These are phyloP conservation scores for Rhipidura dahli DNA, from an alignment of 2,113 vertebrate species.

Conservation along the genomic window DNA sequence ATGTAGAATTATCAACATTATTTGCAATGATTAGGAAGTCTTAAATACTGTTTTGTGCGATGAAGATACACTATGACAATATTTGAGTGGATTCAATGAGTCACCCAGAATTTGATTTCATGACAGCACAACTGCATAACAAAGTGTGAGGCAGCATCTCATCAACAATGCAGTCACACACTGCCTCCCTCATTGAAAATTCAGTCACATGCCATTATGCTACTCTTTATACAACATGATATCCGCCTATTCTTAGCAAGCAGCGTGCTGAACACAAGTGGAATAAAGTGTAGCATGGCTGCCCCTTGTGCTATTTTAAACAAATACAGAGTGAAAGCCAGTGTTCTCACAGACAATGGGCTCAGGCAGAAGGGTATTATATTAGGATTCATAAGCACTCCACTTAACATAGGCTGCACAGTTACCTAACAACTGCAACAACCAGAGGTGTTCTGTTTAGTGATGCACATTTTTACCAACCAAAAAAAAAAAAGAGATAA, in stretches of 20 bases:
- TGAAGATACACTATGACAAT: neutral
- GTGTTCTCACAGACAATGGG: neutral
- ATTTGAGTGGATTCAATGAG: neutral
- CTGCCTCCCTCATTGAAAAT: slow-evolving; percentile 18
- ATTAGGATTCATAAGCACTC: neutral
- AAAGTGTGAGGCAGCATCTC: neutral
- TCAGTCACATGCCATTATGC: slow-evolving; percentile 40
- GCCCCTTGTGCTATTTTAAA: slow-evolving; percentile 20
- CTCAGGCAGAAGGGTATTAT: neutral
- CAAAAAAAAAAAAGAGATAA: neutral
- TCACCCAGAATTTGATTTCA: neutral
- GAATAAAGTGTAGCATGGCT: neutral
- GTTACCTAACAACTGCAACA: neutral
- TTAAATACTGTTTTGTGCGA: slow-evolving; percentile 32
- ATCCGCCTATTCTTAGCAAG: slow-evolving; percentile 39
- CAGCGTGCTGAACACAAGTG: neutral
- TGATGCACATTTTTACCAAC: neutral
- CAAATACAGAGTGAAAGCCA: neutral
- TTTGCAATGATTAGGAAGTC: slow-evolving; percentile 39
- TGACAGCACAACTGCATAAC: neutral
- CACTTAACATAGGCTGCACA: neutral
- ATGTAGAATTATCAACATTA: neutral
- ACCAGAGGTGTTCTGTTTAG: neutral
- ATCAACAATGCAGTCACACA: neutral
- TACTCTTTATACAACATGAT: slow-evolving; percentile 36